Base-by-base conservation (phyloP, 64 coral and sea anemone genomes). In the Pocillopora verrucosa region DNA sequence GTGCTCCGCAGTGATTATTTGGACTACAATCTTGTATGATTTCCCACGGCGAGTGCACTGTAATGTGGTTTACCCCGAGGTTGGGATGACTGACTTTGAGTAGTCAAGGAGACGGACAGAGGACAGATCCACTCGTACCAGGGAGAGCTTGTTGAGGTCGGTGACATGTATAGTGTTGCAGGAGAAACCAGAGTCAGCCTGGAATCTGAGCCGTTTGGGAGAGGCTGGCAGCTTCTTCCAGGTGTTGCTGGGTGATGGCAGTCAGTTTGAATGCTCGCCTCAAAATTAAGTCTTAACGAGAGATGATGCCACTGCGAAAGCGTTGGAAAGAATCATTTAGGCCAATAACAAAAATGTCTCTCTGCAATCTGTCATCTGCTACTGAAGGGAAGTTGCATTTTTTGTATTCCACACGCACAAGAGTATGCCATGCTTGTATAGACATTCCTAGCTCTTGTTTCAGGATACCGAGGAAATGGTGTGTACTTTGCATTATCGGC, bases 1-100 rank as follows among this genome's bases (percentile, higher is more conserved):
- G 41, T 22, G 64, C 17, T 82, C 37, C 0, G 88, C 77, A 16
- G 88, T 80, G 56, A 90, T 90, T 36, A 90, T 65, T 72, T 90
- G 77, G 59, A 78, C 76, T 34, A 90, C 77, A 56, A 74, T 79
- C 38, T 90, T 19, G 68, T 79, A 90, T 10, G 78, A 58, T 35
- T 58, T 57, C 16, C 88, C 88, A 90, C 45, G 77, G 24, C 77
- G 76, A 73, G 35, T 56, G 78, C 78, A 60, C 10, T 81, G 78
- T 13, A 81, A 45, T 13, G 36, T 59, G 11, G 77, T 16, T 87
- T 79, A 22, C 14, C 77, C 38, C 1, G 14, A 56, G 77, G 77
- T 79, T 38, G 77, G 77, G n/a, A 79, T 79, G 41, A 78, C 16
- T 36, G 76, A 19, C 34, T 78, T 78, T 36, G 76, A 78, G 76